Conservation (phyloP, 2,797 vertebrate genomes). For the Etheostoma nigrum region DNA sequence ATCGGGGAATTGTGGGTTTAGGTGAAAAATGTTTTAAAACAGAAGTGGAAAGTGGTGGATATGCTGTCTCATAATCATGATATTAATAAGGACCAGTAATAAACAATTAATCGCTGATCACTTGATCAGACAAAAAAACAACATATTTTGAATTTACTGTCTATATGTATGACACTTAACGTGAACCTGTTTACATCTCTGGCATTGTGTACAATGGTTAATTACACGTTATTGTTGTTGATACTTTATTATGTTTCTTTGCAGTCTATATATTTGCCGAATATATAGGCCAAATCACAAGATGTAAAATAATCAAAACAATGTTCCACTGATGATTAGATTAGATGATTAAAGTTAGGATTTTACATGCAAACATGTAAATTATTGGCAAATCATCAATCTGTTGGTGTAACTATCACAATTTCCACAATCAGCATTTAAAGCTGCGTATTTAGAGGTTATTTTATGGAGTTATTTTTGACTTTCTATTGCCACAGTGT, state of each 20-base stretch:
- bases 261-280: background rate
- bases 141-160: background rate
- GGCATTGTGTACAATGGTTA: background rate
- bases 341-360: too few relatives aligned
- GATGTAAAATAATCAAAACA: background rate
- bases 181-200: background rate
- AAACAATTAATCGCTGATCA: background rate
- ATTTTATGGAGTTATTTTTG: background rate
- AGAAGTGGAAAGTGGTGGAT: background rate
- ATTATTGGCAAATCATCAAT: background rate
- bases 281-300: background rate
- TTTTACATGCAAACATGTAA: too few relatives aligned
- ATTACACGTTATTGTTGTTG: background rate
- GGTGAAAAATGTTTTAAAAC: background rate
- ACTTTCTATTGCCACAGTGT: background rate
- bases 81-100: background rate
- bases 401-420: background rate
- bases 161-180: background rate
- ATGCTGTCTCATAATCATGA: background rate
- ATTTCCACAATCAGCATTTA: background rate
- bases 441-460: background rate
- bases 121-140: background rate
- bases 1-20: conserved; percentile 3
- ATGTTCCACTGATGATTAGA: too few relatives aligned
- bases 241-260: background rate